Conservation (phyloP, 2,113 vertebrate genomes). For the Nothocercus nigrocapillus region DNA sequence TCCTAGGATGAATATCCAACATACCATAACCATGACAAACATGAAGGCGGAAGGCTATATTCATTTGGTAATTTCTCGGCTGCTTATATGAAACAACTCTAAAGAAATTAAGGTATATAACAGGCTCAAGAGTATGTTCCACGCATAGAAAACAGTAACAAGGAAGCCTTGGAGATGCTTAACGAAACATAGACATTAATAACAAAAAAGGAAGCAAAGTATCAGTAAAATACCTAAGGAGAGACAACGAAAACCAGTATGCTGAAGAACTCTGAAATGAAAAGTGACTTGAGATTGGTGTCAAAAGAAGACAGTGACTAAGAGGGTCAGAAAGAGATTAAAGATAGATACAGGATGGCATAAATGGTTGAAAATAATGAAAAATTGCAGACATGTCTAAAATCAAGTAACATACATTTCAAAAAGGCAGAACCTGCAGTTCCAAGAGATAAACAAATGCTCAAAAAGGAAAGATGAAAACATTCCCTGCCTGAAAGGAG, state of each 20-base stretch:
- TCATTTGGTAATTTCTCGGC: neutral
- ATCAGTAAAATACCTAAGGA: neutral
- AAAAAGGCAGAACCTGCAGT: neutral
- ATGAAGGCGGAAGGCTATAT: neutral
- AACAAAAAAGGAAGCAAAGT: neutral
- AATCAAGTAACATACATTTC: neutral
- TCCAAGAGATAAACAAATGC: neutral
- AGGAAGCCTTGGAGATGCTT: neutral
- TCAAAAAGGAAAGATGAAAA: neutral
- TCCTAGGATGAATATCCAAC: neutral
- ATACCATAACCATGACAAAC: constrained; percentile 11
- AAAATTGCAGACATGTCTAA: neutral
- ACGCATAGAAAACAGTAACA: neutral
- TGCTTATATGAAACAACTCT: neutral
- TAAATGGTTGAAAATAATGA: neutral
- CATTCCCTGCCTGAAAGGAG: neutral
- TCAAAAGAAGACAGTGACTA: neutral
- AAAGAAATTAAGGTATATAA: neutral
- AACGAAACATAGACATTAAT: neutral
- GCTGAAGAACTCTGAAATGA: neutral
- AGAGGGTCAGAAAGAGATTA: neutral
- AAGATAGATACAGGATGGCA: neutral
- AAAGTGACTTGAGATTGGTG: neutral
- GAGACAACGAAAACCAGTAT: neutral
- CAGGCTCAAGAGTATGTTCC: neutral